Base-by-base conservation (phyloP, 1,140 invertebrate genomes). In the Phthorimaea operculella region DNA sequence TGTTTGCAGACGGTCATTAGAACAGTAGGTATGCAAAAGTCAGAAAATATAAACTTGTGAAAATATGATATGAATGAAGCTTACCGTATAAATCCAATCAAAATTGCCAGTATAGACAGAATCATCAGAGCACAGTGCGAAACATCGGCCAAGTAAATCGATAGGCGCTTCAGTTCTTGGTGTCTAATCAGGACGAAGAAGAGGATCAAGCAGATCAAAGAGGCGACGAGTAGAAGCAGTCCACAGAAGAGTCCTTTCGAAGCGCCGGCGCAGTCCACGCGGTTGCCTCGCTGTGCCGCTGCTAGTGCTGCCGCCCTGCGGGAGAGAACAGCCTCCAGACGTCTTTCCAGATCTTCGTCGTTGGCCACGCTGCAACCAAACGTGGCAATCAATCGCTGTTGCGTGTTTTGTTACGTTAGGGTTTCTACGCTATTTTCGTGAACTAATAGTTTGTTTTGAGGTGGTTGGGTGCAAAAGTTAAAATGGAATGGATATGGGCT, bases 221-320 rank as follows among this genome's bases (percentile, higher is more conserved):
- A 94, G n/a, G 92, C 94, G 33, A 97, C 95, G 53, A 97, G 86
- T 39, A 96, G 89, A 15, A 98, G 89, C 14, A 97, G 89, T 59
- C 95, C 96, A 82, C 95, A 94, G 89, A 98, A 98, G n/a, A 97
- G 88, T 61, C 96, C 96, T 75, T 95, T 95, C 74, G 94, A 96
- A 42, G 96, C 95, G 12, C 96, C 95, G 33, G 96, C 93, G 78
- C 95, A 98, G 81, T 97, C 95, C 42, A 96, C 93, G 54, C 93
- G 89, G 54, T 92, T 92, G 54, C 91, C 90, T 62, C 92, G 91
- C 81, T 87, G 84, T 65, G 92, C 92, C 60, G 93, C 92, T 49
- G 93, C 93, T 79, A 94, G 88, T 57, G 92, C 93, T 45, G 94
- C 93, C 45, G 93, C 93, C 64, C 93, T 89, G 68, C 92, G 89